Evolutionary conservation across 2,113 vertebrate species (phyloP).

Genomic region (Reinhardtius hippoglossoides): DNA sequence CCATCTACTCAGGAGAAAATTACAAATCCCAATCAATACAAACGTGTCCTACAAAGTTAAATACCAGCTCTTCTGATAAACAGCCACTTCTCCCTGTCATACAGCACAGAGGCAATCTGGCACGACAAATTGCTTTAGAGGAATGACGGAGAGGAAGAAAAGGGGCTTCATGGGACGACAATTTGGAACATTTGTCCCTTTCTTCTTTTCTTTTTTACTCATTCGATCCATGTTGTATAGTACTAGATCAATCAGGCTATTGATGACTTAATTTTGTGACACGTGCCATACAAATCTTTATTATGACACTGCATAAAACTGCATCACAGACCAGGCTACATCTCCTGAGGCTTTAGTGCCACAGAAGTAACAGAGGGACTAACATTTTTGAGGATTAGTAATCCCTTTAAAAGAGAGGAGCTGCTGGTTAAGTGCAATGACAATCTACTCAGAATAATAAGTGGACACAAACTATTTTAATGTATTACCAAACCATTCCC

Average conservation of each 20-base stretch:
- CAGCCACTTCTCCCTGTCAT: constrained; percentile 64
- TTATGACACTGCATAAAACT: neutral
- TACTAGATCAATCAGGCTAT: constrained; percentile 3
- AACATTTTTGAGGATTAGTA: neutral
- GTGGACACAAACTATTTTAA: neutral
- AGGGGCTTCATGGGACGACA: constrained; percentile 9
- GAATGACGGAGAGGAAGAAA: constrained; percentile 33
- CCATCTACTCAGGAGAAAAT: constrained; percentile 72
- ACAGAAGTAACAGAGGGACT: neutral
- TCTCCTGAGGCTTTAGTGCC: neutral
- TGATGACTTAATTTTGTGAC: neutral
- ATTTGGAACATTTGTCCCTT: too few relatives aligned
- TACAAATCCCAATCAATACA: constrained; percentile 77
- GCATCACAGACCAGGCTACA: neutral
- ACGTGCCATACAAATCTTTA: neutral
- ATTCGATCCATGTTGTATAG: neutral
- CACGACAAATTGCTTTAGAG: constrained; percentile 47
- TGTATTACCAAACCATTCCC: neutral
- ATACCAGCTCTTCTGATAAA: constrained; percentile 68
- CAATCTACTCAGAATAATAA: neutral
- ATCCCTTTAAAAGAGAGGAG: neutral
- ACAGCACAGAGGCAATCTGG: constrained; percentile 55
- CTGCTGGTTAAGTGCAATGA: neutral
- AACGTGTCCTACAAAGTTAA: constrained; percentile 75
- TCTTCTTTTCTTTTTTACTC: neutral